Percentiles rank a stretch among this genome's conserved stretches.
phyloP scores from a whole-genome alignment of 2,888 invertebrate genomes.

The Poecilus cupreus region DNA sequence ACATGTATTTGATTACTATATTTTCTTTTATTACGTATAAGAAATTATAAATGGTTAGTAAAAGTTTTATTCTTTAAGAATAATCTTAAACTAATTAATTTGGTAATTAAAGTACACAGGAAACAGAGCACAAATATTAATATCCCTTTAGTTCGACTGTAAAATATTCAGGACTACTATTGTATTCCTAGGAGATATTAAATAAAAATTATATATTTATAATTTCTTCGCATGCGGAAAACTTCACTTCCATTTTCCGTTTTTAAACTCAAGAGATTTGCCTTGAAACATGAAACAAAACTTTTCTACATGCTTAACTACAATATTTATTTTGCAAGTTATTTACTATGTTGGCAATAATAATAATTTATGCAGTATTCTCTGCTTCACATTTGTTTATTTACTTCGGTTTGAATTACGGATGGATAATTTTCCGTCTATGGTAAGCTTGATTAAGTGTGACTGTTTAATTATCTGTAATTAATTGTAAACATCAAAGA shows the following conservation, averaged over 20 bases:
- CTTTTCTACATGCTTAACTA: neutral
- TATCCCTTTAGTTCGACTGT: too few relatives aligned
- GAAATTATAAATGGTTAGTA: too few relatives aligned
- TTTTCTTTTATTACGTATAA: too few relatives aligned
- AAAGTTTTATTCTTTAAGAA: too few relatives aligned
- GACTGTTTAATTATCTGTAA: neutral
- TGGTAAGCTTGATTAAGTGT: neutral
- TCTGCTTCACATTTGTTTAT: neutral
- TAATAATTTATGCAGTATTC: neutral
- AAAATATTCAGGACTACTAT: too few relatives aligned
- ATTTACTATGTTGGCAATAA: too few relatives aligned
- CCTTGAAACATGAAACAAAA: neutral
- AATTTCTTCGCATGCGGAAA: neutral
- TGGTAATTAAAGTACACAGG: too few relatives aligned
- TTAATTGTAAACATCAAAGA: constrained; percentile 24
- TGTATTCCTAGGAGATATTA: too few relatives aligned
- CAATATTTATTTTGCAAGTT: neutral
- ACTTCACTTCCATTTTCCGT: neutral
- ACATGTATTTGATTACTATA: too few relatives aligned
- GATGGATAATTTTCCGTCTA: neutral
- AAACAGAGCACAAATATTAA: too few relatives aligned
- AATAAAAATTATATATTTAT: too few relatives aligned
- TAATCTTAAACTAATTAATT: too few relatives aligned
- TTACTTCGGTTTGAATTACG: neutral
- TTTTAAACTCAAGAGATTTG: neutral